Percentiles rank a stretch among this genome's conserved stretches.
Evolutionary conservation across 2,797 vertebrate species (phyloP).

Genomic region (Ambastaia sidthimunki): DNA sequence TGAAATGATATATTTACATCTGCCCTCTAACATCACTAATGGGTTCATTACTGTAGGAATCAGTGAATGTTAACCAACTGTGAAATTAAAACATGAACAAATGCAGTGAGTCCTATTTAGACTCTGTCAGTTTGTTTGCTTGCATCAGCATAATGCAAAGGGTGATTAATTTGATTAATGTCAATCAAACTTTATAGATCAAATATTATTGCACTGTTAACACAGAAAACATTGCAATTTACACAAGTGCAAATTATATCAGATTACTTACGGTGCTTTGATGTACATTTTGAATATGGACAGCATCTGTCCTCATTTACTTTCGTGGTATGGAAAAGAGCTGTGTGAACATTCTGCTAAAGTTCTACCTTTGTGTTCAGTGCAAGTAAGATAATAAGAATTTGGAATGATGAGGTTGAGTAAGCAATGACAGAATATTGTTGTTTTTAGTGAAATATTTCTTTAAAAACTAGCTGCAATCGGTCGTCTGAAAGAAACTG

Average conservation of each 20-base stretch:
- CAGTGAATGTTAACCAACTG: neutral
- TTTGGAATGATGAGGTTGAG: neutral
- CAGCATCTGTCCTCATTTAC: too few species aligned
- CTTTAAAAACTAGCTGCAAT: neutral
- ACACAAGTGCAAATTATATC: neutral
- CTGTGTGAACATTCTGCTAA: neutral
- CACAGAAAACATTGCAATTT: neutral
- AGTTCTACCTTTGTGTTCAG: neutral
- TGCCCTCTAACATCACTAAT: conserved; percentile 5
- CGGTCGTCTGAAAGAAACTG: neutral
- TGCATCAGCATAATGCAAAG: neutral
- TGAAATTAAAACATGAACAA: neutral
- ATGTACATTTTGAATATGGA: too few species aligned
- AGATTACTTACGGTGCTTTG: too few species aligned
- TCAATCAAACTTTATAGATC: neutral
- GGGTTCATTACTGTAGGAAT: conserved; percentile 8
- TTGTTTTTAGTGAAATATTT: neutral
- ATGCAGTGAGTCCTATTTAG: too few species aligned
- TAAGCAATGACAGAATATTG: neutral
- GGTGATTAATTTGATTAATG: too few species aligned
- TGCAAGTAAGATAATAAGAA: neutral
- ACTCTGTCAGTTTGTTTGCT: neutral
- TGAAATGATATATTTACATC: conserved; percentile 34
- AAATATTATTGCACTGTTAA: neutral
- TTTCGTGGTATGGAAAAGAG: neutral